Evolutionary conservation across 2,888 invertebrate genomes (phyloP).

Genomic region (Altica lythri): DNA sequence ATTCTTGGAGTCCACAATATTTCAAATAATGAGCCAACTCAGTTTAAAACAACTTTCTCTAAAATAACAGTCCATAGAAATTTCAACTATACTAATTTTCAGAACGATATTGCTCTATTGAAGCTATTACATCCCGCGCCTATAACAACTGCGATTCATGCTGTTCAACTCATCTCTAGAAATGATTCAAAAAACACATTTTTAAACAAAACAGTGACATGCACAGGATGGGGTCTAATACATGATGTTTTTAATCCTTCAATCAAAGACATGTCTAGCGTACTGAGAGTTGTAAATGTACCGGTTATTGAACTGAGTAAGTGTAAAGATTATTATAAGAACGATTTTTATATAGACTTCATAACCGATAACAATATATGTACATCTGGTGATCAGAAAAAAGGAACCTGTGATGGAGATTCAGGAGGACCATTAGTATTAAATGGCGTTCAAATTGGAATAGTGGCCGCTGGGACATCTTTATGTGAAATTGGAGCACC

Average conservation of each 20-base stretch:
- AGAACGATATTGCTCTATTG: constrained; percentile 43
- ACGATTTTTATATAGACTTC: constrained; percentile 32
- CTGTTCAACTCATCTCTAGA: constrained; percentile 37
- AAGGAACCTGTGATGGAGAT: constrained; percentile 43
- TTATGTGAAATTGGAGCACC: constrained; percentile 40
- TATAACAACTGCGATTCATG: constrained; percentile 35
- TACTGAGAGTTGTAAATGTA: constrained; percentile 38
- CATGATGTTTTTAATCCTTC: constrained; percentile 35
- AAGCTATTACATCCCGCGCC: constrained; percentile 35
- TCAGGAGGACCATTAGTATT: constrained; percentile 42
- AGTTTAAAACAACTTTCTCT: constrained; percentile 25
- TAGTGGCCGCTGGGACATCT: constrained; percentile 41
- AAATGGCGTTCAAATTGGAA: constrained; percentile 36
- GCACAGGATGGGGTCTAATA: constrained; percentile 44
- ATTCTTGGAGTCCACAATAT: constrained; percentile 45
- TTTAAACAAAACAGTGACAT: constrained; percentile 22
- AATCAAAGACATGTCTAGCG: constrained; percentile 37
- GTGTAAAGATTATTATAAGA: constrained; percentile 41
- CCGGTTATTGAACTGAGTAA: constrained; percentile 32
- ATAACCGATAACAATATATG: constrained; percentile 41
- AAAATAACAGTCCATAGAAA: constrained; percentile 39
- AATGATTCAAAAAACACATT: constrained; percentile 29
- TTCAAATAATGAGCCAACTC: constrained; percentile 34
- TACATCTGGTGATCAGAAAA: constrained; percentile 40
- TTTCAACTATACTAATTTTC: constrained; percentile 29